phyloP scores from a whole-genome alignment of 1,140 invertebrate genomes.

The Polypedilum vanderplanki region DNA sequence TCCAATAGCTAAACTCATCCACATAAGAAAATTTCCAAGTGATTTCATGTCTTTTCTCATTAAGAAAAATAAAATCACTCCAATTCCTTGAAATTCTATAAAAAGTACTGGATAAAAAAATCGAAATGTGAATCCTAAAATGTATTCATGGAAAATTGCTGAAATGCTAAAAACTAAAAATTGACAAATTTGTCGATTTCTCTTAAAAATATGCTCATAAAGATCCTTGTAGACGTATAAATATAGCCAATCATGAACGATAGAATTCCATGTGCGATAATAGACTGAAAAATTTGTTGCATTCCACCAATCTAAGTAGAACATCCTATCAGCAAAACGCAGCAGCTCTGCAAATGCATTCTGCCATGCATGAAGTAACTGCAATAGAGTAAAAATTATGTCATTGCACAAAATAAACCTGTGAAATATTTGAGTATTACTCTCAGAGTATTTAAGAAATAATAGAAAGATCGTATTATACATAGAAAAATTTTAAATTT shows the following conservation, averaged over 20 bases:
- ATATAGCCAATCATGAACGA: constrained; percentile 92
- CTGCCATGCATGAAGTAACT: constrained; percentile 70
- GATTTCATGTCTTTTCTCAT: constrained; percentile 47
- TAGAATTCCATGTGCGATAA: constrained; percentile 91
- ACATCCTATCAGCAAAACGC: constrained; percentile 75
- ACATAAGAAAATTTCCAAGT: constrained; percentile 72
- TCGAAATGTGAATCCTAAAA: constrained; percentile 66
- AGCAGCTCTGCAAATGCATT: constrained; percentile 84
- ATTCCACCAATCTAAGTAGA: constrained; percentile 97
- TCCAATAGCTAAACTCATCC: constrained; percentile 67
- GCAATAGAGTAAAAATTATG: too few species aligned
- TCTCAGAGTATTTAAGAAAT: too few species aligned
- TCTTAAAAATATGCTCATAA: constrained; percentile 50
- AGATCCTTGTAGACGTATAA: constrained; percentile 85
- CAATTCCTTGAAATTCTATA: constrained; percentile 57
- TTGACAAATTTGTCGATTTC: constrained; percentile 49
- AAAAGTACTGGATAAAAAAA: constrained; percentile 85
- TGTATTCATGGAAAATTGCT: constrained; percentile 78
- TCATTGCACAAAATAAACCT: too few species aligned
- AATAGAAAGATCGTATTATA: too few species aligned
- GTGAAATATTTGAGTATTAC: too few species aligned
- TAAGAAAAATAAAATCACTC: constrained; percentile 52
- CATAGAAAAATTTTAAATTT: too few species aligned
- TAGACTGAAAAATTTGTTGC: constrained; percentile 69
- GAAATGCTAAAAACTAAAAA: constrained; percentile 56